Evolutionary conservation across 2,113 vertebrate genomes (phyloP).

Genomic region (Panthera uncia): DNA sequence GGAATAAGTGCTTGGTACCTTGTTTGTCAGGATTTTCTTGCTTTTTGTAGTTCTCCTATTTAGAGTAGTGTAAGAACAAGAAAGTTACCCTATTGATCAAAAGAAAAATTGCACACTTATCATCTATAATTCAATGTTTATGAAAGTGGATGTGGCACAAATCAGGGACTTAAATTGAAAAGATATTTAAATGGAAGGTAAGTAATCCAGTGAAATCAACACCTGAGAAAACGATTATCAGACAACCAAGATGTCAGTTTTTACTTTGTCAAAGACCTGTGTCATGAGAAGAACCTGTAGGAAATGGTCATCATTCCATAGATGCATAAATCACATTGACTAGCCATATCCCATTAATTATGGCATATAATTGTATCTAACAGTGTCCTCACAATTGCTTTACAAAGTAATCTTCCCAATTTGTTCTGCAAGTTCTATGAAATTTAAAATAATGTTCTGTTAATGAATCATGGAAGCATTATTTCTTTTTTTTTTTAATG

Average conservation of each 20-base stretch:
- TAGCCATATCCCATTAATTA: background rate
- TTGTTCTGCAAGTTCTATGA: background rate
- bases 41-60: background rate
- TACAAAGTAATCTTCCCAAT: background rate
- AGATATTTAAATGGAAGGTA: background rate
- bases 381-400: background rate
- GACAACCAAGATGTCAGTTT: background rate
- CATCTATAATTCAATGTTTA: background rate
- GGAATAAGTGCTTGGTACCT: background rate
- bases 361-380: background rate
- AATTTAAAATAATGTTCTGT: conserved; percentile 1
- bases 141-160: background rate
- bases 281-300: background rate
- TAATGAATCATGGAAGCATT: background rate
- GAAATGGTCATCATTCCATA: background rate
- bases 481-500: background rate
- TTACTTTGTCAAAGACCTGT: background rate
- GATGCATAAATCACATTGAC: background rate
- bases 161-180: background rate
- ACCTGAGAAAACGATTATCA: background rate
- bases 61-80: background rate
- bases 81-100: background rate
- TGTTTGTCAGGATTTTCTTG: background rate
- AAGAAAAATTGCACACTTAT: background rate
- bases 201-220: background rate